These are phyloP conservation scores for Pentalonia nigronervosa DNA, from an alignment of 1,140 invertebrate genomes.

Conservation along the genomic window DNA sequence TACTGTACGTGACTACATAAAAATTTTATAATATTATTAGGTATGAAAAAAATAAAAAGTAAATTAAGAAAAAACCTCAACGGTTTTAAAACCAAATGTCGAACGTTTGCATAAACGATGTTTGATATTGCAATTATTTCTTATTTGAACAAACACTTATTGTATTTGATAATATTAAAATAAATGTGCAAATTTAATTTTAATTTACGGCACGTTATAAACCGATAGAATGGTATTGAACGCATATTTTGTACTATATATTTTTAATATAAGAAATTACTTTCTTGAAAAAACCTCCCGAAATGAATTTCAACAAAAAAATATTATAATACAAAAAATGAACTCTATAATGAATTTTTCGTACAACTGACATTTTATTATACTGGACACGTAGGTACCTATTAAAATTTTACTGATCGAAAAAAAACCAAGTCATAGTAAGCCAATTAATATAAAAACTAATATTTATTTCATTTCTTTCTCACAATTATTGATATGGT, in stretches of 20 bases:
- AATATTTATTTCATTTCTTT: not conserved
- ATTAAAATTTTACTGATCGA: not conserved
- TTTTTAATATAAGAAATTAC: not conserved
- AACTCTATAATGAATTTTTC: not conserved
- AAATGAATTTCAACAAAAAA: not conserved
- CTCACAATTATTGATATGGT: not conserved
- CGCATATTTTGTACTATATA: not conserved
- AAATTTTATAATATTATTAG: not conserved
- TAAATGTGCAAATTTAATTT: not conserved
- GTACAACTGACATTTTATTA: not conserved
- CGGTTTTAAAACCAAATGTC: not conserved
- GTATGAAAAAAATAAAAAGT: not conserved
- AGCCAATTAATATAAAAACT: not conserved
- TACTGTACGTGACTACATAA: not conserved
- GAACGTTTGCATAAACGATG: not conserved
- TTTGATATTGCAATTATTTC: not conserved
- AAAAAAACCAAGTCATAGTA: not conserved
- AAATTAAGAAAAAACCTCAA: not conserved
- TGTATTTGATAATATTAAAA: not conserved
- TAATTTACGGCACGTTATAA: not conserved
- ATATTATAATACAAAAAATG: not conserved
- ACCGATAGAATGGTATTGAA: not conserved
- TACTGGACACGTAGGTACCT: not conserved
- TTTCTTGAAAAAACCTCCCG: not conserved
- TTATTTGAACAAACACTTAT: not conserved